A percentile compares a stretch with the other conserved stretches of the same genome.
Evolutionary conservation across 1,140 invertebrate species (phyloP).

Genomic region (Heliconius hermathena): DNA sequence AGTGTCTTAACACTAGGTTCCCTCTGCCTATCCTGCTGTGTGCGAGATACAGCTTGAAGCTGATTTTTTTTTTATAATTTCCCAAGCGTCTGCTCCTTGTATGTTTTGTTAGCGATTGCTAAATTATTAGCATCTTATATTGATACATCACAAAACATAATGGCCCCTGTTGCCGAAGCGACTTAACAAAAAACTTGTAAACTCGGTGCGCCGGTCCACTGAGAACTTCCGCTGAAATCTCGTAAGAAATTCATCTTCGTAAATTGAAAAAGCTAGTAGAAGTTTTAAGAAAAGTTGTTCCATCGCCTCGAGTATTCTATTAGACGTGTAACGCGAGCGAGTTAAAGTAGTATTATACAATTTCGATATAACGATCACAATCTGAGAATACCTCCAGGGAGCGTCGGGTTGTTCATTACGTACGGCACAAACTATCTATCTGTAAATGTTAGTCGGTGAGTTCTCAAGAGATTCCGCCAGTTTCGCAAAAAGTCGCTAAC

Average conservation of each 20-base stretch:
- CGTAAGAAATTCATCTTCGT: constrained; percentile 50
- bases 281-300: constrained; percentile 39
- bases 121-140: constrained; percentile 15
- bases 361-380: constrained; percentile 24
- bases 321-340: constrained; percentile 34
- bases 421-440: constrained; percentile 43
- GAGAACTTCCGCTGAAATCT: constrained; percentile 42
- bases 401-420: constrained; percentile 29
- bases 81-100: background rate
- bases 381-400: background rate
- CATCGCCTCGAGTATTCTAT: constrained; percentile 39
- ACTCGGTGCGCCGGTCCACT: constrained; percentile 38
- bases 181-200: constrained; percentile 30
- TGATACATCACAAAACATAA: constrained; percentile 16
- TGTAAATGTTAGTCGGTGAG: constrained; percentile 59
- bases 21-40: too few species aligned
- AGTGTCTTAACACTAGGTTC: too few species aligned
- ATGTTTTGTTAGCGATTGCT: background rate
- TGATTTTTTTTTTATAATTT: too few species aligned
- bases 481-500: constrained; percentile 69
- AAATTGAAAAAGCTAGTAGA: constrained; percentile 49
- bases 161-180: constrained; percentile 7
- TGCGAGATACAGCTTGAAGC: too few species aligned
- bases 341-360: constrained; percentile 38
- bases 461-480: constrained; percentile 60